Base-by-base conservation (phyloP, 2,888 invertebrate genomes). In the Dyspetes luteomarginatus region DNA sequence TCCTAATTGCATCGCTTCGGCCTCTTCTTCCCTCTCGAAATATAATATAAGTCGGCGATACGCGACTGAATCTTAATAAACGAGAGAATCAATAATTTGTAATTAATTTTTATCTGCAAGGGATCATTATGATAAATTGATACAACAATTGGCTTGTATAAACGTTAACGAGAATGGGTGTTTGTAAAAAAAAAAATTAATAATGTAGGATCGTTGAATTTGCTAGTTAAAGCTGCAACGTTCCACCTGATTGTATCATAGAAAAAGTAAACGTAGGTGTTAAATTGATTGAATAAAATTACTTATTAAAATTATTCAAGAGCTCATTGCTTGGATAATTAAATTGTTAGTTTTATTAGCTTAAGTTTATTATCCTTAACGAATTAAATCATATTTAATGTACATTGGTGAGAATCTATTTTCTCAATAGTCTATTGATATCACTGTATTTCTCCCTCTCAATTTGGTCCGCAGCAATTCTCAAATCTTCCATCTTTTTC, bases 401-500 rank as follows among this genome's bases (percentile, higher is more conserved):
- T 43, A 26, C 9, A 43, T 17, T 2, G 12, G 12, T 5, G 1
- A 28, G 7, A 45, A 50, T 17, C 22, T 22, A 36, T 62, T 64
- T 50, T 60, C 78, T 75, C 7, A 87, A 26, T 15, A 86, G 56
- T 55, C 74, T 84, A 15, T 87, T 84, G 0, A 83, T 74, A 19
- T 84, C 82, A 7, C 71, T 77, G n/a, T 72, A 78, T 41, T 83
- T 86, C 9, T 89, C 86, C 26, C 64, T 85, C 60, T 86, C 82
- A 50, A 90, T 82, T 69, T 89, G 87, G 41, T 88, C 86, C n/a
- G 83, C 30, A 3, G 83, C 81, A 22, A 78, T 77, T 60, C 83
- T 86, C 17, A 90, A 82, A 60, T 90, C 86, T 64, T 89, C 82
- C 45, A 90, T 79, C 56, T 86, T 85, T 5, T 81, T 77, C 22